Evolutionary conservation across 2,113 vertebrate species (phyloP), one percentile per base, ranked within the genome.

Genomic region (Heliornis fulica): DNA sequence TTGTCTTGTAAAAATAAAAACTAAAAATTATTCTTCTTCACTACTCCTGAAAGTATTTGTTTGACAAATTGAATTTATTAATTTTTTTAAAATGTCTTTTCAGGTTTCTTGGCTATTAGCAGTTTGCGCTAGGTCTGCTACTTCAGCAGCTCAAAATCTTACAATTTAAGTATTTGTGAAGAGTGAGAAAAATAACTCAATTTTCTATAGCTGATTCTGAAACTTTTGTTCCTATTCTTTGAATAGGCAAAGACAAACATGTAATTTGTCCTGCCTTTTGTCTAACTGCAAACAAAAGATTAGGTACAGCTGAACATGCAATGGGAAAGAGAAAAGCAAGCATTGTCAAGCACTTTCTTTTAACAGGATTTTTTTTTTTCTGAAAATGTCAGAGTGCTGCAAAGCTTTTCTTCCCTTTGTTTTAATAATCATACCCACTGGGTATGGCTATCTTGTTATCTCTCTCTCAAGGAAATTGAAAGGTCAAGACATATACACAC

Each of bases 241-340:
- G 66, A 86, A 60, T 48, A 85, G 16, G 56, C 50, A 7, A 63
- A 78, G 56, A 66, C 71, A 94, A 94, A 95, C 83, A 86, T 86
- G 29, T 85, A 92, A 94, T 96, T 92, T 96, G 56, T 63, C 90
- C 92, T 95, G 79, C 9, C 60, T 96, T 96, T 96, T 92, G 71
- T 95, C 75, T 94, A 74, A 90, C 50, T 74, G 64, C 75, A 95
- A 93, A 89, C 61, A 94, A 85, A 87, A 93, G 68, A 83, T 78
- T 86, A 90, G 79, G 85, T 94, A 80, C 79, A 83, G 46, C 51
- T 86, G 76, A 95, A 78, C 72, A 60, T 75, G 82, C 43, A 81
- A 93, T 23, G 36, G 28, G 22, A 90, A 90, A 95, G 79, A 75
- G 63, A 86, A 95, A 96, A 94, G 43, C 40, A 88, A 96, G 82